Base-by-base conservation (phyloP, 2,113 vertebrate species). In the Amphiprion ocellaris region DNA sequence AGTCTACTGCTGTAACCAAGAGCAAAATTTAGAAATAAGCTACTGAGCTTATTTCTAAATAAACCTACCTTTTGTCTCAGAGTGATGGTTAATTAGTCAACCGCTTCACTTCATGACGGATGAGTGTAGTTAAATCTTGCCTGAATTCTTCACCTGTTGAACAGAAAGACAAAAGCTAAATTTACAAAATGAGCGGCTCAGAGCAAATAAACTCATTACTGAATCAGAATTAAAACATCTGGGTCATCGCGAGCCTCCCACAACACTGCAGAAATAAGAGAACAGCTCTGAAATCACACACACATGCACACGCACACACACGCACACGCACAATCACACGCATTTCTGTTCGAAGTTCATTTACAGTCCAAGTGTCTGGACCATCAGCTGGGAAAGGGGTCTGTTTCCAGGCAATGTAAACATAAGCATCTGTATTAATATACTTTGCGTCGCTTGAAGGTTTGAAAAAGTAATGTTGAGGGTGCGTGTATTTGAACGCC, bases 151-250 rank as follows among this genome's bases (percentile, higher is more conserved):
- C 56, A 83, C 61, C 70, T 79, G 76, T 67, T 53, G 49, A 78
- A 74, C 14, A 68, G 6, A 63, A 11, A 62, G 2, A 75, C 16
- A 56, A 54, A 37, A 39, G 39, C 41, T 19, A 26, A 4, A 53
- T 62, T 80, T 77, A 71, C 9, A 26, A 83, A 21, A 69, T 15
- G 21, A 53, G 69, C 2, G 14, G 64, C 46, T 64, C 21, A 21
- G 17, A 60, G 44, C 44, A 49, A 52, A 70, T 33, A 69, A 71
- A 76, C 53, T 78, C 28, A 49, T 85, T 63, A 81, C 81, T 90
- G 69, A 88, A 84, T 91, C 75, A 79, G 64, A 90, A 74, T 41
- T 85, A 76, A 88, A 89, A 89, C 87, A 87, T 84, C 74, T 84
- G 85, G 86, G 89, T 91, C 77, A 90, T 66, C 41, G 21, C 39